Evolutionary conservation across 2,113 vertebrate genomes (phyloP), one percentile per base, ranked within the genome.

Genomic region (Boleophthalmus pectinirostris): DNA sequence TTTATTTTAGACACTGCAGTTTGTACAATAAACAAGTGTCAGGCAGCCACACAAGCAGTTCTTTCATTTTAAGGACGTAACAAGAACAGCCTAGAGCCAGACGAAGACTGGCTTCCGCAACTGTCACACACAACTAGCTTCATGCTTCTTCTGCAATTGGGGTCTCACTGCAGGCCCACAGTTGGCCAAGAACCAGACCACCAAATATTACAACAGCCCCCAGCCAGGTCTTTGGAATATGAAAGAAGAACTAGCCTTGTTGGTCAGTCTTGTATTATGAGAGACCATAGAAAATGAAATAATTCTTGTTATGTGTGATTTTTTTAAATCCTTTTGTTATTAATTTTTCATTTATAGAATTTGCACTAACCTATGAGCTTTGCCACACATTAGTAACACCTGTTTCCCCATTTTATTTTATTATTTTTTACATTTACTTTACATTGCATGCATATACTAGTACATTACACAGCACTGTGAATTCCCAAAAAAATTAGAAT

Each of bases 11-110:
- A 74, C 47, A 47, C 24, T 54, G 67, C 77, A 75, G 68, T 81
- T 79, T 75, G 56, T 65, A 54, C 63, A 73, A 70, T 70, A 66
- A 81, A 75, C 29, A 75, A 24, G 49, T 75, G 72, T 73, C 54
- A 67, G 70, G 33, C 43, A 67, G 38, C 21, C 58, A 76, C 58
- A 72, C 61, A 76, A 69, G 0, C 68, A 57, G 20, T 9, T 56
- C 18, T 69, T 81, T 72, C 18, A 65, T 75, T 72, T 66, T 53
- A 68, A 75, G 61, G 61, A 70, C 0, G 1, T 20, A 10, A 56
- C 43, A 24, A 75, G 43, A 75, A 45, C 14, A 45, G 33, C 68
- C 24, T 8, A 2, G 0, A 0, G 38, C 12, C 13, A 29, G 56
- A 51, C 54, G n/a, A 14, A 53, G 5, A 75, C 60, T 29, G 3